Evolutionary conservation across 2,113 vertebrate species (phyloP), one percentile per base, ranked within the genome.

Genomic region (Podiceps cristatus): DNA sequence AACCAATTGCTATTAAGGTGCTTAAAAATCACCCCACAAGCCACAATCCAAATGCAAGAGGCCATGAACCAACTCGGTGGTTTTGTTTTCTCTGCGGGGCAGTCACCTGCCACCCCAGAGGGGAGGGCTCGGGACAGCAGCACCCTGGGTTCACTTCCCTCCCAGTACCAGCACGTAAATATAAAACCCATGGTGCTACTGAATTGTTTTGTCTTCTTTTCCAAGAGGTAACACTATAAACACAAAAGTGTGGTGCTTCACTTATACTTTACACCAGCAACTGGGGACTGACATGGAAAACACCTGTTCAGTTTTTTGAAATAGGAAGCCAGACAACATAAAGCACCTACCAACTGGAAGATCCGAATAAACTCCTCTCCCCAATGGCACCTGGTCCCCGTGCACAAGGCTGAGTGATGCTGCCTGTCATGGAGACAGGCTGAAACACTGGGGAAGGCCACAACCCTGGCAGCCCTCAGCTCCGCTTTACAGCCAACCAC

Each of bases 381-480:
- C 15, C 3, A 3, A 1, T 28, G 17, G 33, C 18, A 64, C 42
- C 55, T 23, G 40, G 33, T 59, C 18, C 35, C 22, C 35, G 59
- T 56, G 69, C 3, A 0, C 2, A 8, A 47, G 59, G 33, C 47
- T 55, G 15, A 71, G 7, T 1, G 0, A 75, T n/a, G 62, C 35
- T 37, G 33, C n/a, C 40, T 7, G 0, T 40, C 47, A 25, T 12
- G 13, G 23, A 44, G 40, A 37, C 1, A 0, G 28, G 53, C 29
- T 23, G 52, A 44, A 27, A 35, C 37, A 33, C 20, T 15, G 24
- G 12, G 45, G 40, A 73, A 7, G 9, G 66, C 45, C 25, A 62
- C 4, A 66, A 13, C 11, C 15, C 28, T 8, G 19, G 49, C 20
- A n/a, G 15, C 20, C 16, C 35, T 31, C 42, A n/a, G 23, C n/a